Evolutionary conservation across 2,888 invertebrate genomes (phyloP).

Genomic region (Hydropsyche betteni): DNA sequence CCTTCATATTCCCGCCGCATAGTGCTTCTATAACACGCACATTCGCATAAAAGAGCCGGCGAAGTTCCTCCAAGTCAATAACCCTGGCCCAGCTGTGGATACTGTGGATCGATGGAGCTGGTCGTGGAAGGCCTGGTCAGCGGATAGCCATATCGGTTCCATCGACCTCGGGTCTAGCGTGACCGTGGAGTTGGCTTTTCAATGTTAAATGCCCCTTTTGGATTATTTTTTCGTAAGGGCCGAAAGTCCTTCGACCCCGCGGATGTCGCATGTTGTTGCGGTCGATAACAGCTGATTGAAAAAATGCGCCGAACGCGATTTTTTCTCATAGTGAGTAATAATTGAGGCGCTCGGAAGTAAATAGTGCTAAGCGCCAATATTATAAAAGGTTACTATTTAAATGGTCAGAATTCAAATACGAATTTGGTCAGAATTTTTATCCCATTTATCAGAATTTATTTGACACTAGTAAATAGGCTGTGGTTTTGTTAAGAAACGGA

Average conservation of each 20-base stretch:
- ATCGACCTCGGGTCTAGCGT: slow-evolving; percentile 36
- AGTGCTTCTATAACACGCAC: too few relatives aligned
- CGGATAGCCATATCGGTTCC: slow-evolving; percentile 23
- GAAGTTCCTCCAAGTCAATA: slow-evolving; percentile 28
- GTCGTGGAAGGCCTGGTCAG: slow-evolving; percentile 24
- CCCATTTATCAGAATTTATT: too few relatives aligned
- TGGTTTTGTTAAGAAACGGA: too few relatives aligned
- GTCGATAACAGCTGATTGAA: not conserved
- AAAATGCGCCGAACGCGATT: too few relatives aligned
- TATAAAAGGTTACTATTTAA: too few relatives aligned
- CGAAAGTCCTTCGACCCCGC: slow-evolving; percentile 3
- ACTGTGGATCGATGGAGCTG: slow-evolving; percentile 20
- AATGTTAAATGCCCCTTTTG: not conserved
- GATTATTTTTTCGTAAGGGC: not conserved
- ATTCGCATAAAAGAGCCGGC: not conserved
- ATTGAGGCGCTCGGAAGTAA: too few relatives aligned
- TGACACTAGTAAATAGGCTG: too few relatives aligned
- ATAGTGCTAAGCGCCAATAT: too few relatives aligned
- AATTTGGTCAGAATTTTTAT: too few relatives aligned
- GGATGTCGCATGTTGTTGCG: not conserved
- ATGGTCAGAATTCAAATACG: too few relatives aligned
- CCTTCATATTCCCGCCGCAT: too few relatives aligned
- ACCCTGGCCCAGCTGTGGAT: slow-evolving; percentile 7
- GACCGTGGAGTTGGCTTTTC: slow-evolving; percentile 11
- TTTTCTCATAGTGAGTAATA: not conserved